phyloP scores from a whole-genome alignment of 2,797 vertebrate genomes.

The Tokudaia tokunoshimensis region DNA sequence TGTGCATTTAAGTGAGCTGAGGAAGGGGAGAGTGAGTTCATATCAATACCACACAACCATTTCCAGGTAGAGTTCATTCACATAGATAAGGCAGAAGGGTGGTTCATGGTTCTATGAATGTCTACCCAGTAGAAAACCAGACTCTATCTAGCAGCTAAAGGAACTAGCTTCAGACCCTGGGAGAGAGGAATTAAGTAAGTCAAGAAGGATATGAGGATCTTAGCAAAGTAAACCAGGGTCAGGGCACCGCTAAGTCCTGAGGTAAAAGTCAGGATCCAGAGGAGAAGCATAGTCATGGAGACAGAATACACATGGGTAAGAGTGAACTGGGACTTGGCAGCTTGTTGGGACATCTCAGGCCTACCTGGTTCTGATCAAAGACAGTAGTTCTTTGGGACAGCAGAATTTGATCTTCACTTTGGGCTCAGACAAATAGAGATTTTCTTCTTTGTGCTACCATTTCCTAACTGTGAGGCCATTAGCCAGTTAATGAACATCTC shows the following conservation, averaged over 20 bases:
- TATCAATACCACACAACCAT: neutral
- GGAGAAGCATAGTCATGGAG: neutral
- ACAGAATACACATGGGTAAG: neutral
- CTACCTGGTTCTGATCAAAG: neutral
- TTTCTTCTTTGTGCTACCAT: constrained; percentile 2
- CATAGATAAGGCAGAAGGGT: neutral
- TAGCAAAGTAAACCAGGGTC: neutral
- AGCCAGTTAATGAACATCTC: constrained; percentile 56
- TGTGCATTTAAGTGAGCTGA: neutral
- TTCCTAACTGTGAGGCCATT: constrained; percentile 21
- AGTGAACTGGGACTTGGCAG: neutral
- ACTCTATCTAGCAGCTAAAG: neutral
- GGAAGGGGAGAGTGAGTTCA: neutral
- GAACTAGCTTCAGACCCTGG: neutral
- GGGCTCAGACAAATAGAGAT: neutral
- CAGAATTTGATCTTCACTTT: neutral
- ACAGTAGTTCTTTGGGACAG: neutral
- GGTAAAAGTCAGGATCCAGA: neutral
- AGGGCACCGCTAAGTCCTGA: neutral
- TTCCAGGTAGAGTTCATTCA: neutral
- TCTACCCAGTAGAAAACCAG: neutral
- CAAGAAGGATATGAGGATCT: neutral
- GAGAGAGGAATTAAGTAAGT: neutral
- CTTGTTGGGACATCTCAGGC: neutral
- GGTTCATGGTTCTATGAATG: neutral